Conservation (phyloP, 1,140 invertebrate genomes). For the Papilio aristodemus region DNA sequence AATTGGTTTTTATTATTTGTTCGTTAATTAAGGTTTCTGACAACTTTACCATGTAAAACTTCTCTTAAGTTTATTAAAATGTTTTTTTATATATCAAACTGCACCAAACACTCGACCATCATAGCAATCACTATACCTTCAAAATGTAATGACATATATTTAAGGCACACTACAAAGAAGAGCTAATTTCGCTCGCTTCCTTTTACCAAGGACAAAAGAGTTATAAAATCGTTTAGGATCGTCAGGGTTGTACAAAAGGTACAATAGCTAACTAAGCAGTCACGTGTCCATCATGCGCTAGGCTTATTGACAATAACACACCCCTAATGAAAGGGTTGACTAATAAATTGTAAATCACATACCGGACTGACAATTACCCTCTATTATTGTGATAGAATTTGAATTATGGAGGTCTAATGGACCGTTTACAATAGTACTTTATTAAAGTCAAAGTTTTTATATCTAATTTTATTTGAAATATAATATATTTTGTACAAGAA, state of each 20-base stretch:
- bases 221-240: constrained; percentile 34
- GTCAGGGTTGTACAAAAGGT: constrained; percentile 33
- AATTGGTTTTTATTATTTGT: neutral
- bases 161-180: neutral
- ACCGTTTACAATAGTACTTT: constrained; percentile 21
- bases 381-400: constrained; percentile 50
- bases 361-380: constrained; percentile 48
- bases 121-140: too few relatives aligned
- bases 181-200: neutral
- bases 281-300: constrained; percentile 46
- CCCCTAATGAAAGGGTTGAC: constrained; percentile 41
- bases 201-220: constrained; percentile 13
- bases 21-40: too few relatives aligned
- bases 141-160: constrained; percentile 6
- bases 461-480: too few relatives aligned
- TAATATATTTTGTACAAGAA: too few relatives aligned
- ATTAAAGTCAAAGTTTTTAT: neutral
- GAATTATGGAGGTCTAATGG: constrained; percentile 43
- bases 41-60: too few relatives aligned
- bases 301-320: constrained; percentile 41
- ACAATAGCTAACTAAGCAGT: constrained; percentile 47
- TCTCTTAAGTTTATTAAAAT: too few relatives aligned
- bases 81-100: too few relatives aligned
- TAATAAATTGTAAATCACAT: constrained; percentile 44
- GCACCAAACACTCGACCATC: too few relatives aligned